Evolutionary conservation across 2,888 invertebrate species (phyloP).

Genomic region (Celastrina argiolus): DNA sequence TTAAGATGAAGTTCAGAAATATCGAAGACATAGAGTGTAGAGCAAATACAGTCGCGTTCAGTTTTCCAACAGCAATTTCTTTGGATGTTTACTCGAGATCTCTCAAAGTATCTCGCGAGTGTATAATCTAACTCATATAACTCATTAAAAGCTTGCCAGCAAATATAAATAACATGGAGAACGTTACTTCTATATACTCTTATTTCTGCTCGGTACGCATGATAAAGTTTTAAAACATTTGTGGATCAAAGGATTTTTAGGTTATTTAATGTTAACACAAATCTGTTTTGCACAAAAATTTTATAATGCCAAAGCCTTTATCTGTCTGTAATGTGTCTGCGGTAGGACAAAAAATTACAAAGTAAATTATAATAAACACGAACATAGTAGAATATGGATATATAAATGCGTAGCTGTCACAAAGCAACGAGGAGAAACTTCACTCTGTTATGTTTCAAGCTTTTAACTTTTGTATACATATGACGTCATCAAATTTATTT

Average conservation of each 20-base stretch:
- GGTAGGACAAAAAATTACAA: not conserved
- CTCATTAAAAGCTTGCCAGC: constrained; percentile 14
- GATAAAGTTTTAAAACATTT: not conserved
- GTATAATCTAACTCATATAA: not conserved
- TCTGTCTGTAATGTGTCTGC: not conserved
- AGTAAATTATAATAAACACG: not conserved
- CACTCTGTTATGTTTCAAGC: not conserved
- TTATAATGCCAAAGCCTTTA: not conserved
- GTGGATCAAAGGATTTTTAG: not conserved
- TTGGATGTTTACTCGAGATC: constrained; percentile 10
- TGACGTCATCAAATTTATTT: not conserved
- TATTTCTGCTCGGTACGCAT: not conserved
- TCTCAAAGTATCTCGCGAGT: constrained; percentile 10
- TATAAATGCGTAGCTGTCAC: not conserved
- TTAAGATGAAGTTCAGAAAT: not conserved
- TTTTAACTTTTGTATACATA: not conserved
- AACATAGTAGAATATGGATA: not conserved
- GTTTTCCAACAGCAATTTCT: constrained; percentile 17
- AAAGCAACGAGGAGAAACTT: not conserved
- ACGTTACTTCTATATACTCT: not conserved
- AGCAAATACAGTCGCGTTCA: constrained; percentile 4
- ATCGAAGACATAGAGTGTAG: constrained; percentile 13
- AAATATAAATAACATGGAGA: constrained; percentile 13
- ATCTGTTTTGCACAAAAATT: not conserved
- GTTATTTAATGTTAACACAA: not conserved